A percentile compares a stretch with the other conserved stretches of the same genome.
Conservation (phyloP, 1,140 invertebrate genomes). For the Drosophila serrata region DNA sequence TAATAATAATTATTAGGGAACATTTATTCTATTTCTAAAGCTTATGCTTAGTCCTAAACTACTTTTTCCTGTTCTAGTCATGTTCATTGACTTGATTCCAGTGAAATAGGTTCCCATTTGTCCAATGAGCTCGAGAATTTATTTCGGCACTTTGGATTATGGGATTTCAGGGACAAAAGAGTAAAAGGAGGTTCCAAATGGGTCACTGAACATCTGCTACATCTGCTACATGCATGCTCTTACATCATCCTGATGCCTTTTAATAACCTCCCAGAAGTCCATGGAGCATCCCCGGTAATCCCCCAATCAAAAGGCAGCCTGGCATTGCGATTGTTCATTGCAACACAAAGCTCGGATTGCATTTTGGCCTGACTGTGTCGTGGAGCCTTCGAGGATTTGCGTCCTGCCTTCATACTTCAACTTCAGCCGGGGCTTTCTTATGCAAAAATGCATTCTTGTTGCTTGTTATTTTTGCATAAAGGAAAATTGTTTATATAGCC, state of each 20-base stretch:
- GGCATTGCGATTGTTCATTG: slow-evolving; percentile 36
- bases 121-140: not conserved
- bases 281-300: slow-evolving; percentile 21
- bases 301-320: slow-evolving; percentile 48
- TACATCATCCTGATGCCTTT: slow-evolving; percentile 16
- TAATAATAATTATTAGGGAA: too few species aligned
- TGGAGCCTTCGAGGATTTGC: slow-evolving; percentile 34
- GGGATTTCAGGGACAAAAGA: not conserved
- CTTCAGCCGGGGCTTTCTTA: slow-evolving; percentile 75
- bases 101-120: not conserved
- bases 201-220: slow-evolving; percentile 8
- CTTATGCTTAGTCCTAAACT: not conserved
- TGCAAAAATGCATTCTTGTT: slow-evolving; percentile 73
- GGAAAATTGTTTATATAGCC: slow-evolving; percentile 81
- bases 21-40: not conserved
- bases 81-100: not conserved
- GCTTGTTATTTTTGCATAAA: slow-evolving; percentile 82
- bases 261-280: slow-evolving; percentile 13
- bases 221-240: slow-evolving; percentile 6
- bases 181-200: not conserved
- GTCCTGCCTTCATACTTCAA: slow-evolving; percentile 68
- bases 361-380: slow-evolving; percentile 30
- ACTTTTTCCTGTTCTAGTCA: not conserved
- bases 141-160: slow-evolving; percentile 15
- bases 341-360: slow-evolving; percentile 44